A percentile compares a stretch with the other conserved stretches of the same genome.
Evolutionary conservation across 2,888 invertebrate genomes (phyloP).

Genomic region (Nemurella pictetii): DNA sequence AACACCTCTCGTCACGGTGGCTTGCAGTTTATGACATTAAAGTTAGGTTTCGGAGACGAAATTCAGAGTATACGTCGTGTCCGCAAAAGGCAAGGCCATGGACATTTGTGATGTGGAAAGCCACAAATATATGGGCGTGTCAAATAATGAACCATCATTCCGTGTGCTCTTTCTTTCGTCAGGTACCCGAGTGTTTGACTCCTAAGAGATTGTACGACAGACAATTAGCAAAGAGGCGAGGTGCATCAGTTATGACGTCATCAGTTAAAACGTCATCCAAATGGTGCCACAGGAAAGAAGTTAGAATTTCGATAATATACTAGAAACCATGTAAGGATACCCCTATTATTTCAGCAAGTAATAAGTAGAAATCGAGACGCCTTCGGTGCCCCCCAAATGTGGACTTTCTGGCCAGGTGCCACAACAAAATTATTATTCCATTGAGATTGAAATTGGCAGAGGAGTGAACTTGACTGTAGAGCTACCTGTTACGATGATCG

Average conservation of each 20-base stretch:
- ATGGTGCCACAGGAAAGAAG: background rate
- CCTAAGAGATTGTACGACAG: too few relatives aligned
- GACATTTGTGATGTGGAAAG: background rate
- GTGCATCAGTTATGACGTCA: background rate
- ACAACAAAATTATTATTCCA: too few relatives aligned
- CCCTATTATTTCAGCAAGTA: background rate
- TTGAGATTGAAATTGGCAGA: background rate
- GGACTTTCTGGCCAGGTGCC: background rate
- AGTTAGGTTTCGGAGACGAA: background rate
- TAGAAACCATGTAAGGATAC: background rate
- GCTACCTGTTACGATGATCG: background rate
- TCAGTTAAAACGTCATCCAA: background rate
- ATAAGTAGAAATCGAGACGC: background rate
- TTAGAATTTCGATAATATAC: background rate
- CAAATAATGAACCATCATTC: background rate
- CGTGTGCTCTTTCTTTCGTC: background rate
- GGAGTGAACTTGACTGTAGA: background rate
- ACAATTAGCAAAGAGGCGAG: background rate
- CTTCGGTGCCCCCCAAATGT: background rate
- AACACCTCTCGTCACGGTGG: background rate
- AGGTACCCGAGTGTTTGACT: background rate
- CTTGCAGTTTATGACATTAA: too few relatives aligned
- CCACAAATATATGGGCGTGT: background rate
- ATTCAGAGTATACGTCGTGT: background rate
- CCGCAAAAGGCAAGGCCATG: background rate